Evolutionary conservation across 1,140 invertebrate species (phyloP), one percentile per base, ranked within the genome.

Genomic region (Philaenus spumarius): DNA sequence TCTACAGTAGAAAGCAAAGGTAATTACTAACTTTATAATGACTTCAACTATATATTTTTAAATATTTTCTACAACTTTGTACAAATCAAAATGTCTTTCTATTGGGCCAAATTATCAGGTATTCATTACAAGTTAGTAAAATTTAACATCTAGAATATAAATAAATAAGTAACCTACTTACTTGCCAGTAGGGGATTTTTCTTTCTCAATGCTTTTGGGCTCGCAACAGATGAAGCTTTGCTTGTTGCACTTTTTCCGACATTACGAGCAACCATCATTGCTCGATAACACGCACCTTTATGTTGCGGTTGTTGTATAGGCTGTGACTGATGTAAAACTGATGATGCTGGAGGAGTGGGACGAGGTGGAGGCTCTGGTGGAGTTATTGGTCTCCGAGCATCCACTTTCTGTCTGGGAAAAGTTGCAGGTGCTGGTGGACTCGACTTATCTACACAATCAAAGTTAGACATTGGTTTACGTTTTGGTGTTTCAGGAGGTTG

Each of bases 111-210:
- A 37, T 37, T 37, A 37, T 37, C 9, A 11, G 9, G 9, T 37
- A n/a, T n/a, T 9, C 35, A 11, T n/a, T 37, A 9, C n/a, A 37
- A 37, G n/a, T 9, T 9, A 37, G 7, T n/a, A 37, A 37, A 37
- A 37, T 37, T 9, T 24, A 17, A 3, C 7, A n/a, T n/a, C n/a
- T n/a, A n/a, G n/a, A n/a, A n/a, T n/a, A n/a, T n/a, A n/a, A n/a
- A n/a, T n/a, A n/a, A n/a, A n/a, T n/a, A n/a, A n/a, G n/a, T n/a
- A n/a, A n/a, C n/a, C n/a, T 58, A 78, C 78, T 78, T 69, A 86
- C 84, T 89, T 56, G 82, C 79, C 42, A 88, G 73, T 23, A 88
- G 75, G 7, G 82, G 82, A 67, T 87, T 69, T 68, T 83, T 82
- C 76, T 89, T 83, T 72, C 84, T 77, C 4, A 80, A 68, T 9